Percentiles rank a stretch among this genome's conserved stretches.
phyloP scores from a whole-genome alignment of 2,888 invertebrate species.

The Charanyca ferruginea region DNA sequence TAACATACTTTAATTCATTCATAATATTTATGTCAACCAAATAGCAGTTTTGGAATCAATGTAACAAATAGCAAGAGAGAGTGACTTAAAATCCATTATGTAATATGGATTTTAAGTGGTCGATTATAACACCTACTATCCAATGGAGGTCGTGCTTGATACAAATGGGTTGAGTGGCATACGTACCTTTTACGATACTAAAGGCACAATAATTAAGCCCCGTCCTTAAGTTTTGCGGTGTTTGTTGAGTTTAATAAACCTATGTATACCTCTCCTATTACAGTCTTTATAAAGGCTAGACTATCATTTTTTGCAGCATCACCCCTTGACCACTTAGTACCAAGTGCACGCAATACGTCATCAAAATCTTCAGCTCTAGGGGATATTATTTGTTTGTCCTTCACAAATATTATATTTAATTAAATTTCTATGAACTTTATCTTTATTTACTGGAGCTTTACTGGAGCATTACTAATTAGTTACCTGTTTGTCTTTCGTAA shows the following conservation, averaged over 20 bases:
- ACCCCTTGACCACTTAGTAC: background rate
- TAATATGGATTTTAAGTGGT: background rate
- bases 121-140: background rate
- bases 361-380: constrained; percentile 4
- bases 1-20: constrained; percentile 1
- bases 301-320: constrained; percentile 1
- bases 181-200: background rate
- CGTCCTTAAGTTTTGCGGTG: too few species aligned
- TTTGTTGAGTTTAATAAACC: background rate
- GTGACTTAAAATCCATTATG: background rate
- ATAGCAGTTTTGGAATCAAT: background rate
- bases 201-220: background rate
- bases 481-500: constrained; percentile 28
- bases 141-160: background rate
- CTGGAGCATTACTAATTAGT: constrained; percentile 34
- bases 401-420: constrained; percentile 13
- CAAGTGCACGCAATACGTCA: constrained; percentile 28
- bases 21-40: background rate
- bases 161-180: background rate
- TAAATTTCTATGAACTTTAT: constrained; percentile 14
- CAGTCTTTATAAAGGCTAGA: background rate
- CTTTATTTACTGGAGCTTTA: constrained; percentile 13
- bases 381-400: constrained; percentile 12
- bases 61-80: background rate
- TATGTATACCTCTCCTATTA: background rate